Base-by-base conservation (phyloP, 2,888 invertebrate genomes). In the Conus canariensis region DNA sequence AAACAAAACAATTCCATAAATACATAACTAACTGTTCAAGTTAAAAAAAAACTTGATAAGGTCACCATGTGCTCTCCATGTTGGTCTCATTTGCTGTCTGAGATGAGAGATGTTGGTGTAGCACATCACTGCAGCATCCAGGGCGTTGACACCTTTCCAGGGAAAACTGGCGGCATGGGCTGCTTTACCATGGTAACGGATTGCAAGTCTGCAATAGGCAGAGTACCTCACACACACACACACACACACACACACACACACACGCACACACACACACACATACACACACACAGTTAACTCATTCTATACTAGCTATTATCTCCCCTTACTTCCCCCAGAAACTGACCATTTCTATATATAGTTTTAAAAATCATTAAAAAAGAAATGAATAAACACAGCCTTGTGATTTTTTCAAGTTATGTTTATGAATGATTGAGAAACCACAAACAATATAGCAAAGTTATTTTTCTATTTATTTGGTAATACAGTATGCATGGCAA, bases 1-100 rank as follows among this genome's bases (percentile, higher is more conserved):
- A 30, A 30, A 30, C 30, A 2, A 30, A 30, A 30, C 30, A 2
- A 64, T 14, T 64, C 60, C 16, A 16, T 16, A 64, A 16, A 64
- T 10, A 64, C 12, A 16, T 16, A 10, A 64, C 60, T 64, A 64
- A 64, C 16, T 64, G 10, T 64, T 64, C 25, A 77, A 25, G 25
- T 25, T 77, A 77, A 77, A 77, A 77, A 77, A 77, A n/a, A 6
- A 77, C 0, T 30, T 30, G 30, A 30, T 9, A 77, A 12, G 30
- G 89, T 90, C 92, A 96, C 96, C 96, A 94, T 96, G 96, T n/a
- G 95, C 94, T 92, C 95, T 93, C 94, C 96, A 96, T 4, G 93
- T 93, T 3, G 96, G 96, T 90, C 95, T 95, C 93, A 96, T 95
- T 90, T 96, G 96, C 91, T 96, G 96, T n/a, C 96, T 64, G 16